Evolutionary conservation across 2,113 vertebrate genomes (phyloP).

Genomic region (Cyprinodon variegatus): DNA sequence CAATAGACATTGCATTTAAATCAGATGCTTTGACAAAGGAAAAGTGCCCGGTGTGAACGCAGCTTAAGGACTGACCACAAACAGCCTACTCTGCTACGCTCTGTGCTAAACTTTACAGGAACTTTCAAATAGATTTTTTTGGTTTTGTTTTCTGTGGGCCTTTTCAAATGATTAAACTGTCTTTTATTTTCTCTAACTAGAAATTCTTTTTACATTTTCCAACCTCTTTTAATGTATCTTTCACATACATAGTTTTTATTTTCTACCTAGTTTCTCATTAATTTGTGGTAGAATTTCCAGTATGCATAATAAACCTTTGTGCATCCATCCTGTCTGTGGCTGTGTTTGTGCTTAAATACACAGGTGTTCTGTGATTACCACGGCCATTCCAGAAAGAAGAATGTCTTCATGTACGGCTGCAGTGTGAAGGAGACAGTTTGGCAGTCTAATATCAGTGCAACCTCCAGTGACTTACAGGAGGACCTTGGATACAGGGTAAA

Average conservation of each 20-base stretch:
- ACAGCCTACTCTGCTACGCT: conserved; percentile 19
- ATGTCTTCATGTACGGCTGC: conserved; percentile 99
- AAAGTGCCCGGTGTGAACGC: no score
- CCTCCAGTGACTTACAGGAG: conserved; percentile 88
- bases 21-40: no score
- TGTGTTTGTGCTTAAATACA: background rate
- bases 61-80: conserved; percentile 31
- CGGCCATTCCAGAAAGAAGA: conserved; percentile 98
- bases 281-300: background rate
- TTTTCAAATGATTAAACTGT: conserved; percentile 16
- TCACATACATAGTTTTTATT: background rate
- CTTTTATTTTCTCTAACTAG: background rate
- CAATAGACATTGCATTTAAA: no score
- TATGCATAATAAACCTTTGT: background rate
- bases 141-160: conserved; percentile 2
- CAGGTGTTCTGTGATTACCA: conserved; percentile 91
- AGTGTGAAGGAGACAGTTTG: conserved; percentile 96
- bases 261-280: background rate
- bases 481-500: conserved; percentile 91
- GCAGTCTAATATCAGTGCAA: conserved; percentile 85
- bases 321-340: conserved; percentile 6
- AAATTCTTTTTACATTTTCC: background rate
- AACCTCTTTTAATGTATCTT: background rate
- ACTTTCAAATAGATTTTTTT: conserved; percentile 5
- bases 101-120: conserved; percentile 2